Evolutionary conservation across 2,888 invertebrate genomes (phyloP).

Genomic region (Epirrita christyi): DNA sequence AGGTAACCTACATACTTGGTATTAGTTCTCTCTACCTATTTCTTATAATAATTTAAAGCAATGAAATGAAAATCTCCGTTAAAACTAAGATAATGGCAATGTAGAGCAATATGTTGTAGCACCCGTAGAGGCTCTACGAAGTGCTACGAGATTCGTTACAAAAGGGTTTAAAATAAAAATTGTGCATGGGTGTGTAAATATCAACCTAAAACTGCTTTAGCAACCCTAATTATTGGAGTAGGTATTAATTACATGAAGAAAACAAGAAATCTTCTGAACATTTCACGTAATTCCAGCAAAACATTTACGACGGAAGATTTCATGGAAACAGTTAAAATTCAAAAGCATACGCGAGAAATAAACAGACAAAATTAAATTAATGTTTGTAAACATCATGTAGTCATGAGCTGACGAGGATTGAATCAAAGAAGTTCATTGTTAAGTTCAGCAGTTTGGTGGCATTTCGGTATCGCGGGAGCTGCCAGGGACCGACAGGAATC

Average conservation of each 20-base stretch:
- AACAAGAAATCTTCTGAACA: background rate
- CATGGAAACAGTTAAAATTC: constrained; percentile 21
- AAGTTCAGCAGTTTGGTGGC: constrained; percentile 70
- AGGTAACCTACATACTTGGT: too few relatives aligned
- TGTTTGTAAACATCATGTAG: constrained; percentile 72
- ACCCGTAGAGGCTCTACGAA: constrained; percentile 24
- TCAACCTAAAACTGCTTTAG: background rate
- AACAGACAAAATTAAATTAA: constrained; percentile 60
- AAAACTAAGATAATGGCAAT: background rate
- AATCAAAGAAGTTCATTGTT: constrained; percentile 78
- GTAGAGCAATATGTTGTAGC: background rate
- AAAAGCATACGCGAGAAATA: constrained; percentile 39
- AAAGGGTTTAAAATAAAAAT: background rate
- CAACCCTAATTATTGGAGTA: background rate
- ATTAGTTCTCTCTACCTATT: background rate
- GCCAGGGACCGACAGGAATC: constrained; percentile 70
- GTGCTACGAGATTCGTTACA: constrained; percentile 14
- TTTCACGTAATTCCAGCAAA: constrained; percentile 6
- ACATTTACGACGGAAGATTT: constrained; percentile 10
- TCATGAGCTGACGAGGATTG: constrained; percentile 53
- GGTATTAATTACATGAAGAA: background rate
- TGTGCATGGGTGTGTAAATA: background rate
- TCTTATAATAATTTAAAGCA: background rate
- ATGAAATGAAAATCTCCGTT: background rate
- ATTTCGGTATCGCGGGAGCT: constrained; percentile 50